Percentiles rank a stretch among this genome's conserved stretches.
phyloP scores from a whole-genome alignment of 2,113 vertebrate genomes.

The Entomyzon cyanotis region DNA sequence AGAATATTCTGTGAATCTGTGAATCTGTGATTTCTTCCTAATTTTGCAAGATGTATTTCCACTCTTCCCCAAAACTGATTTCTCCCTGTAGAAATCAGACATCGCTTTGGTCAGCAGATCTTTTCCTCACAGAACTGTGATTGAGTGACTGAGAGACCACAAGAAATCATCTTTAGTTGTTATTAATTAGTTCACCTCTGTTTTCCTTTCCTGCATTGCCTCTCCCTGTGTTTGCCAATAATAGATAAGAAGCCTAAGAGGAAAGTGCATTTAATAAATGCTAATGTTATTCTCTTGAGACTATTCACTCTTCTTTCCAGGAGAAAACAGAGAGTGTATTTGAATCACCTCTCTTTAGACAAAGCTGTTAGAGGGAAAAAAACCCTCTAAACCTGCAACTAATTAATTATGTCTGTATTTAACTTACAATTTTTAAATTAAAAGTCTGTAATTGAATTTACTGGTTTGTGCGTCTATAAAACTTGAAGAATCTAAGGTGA shows the following conservation, averaged over 20 bases:
- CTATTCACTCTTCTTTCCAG: background rate
- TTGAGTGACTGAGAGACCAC: background rate
- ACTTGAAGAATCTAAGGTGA: background rate
- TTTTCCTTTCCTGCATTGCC: background rate
- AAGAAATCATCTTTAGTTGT: background rate
- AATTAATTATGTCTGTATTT: background rate
- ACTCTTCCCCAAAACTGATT: background rate
- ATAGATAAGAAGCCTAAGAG: background rate
- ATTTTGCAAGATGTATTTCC: background rate
- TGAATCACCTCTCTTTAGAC: background rate
- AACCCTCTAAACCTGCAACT: accelerated
- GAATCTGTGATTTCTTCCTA: background rate
- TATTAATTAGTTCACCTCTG: background rate
- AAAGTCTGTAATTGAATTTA: background rate
- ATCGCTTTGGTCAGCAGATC: background rate
- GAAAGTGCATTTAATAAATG: background rate
- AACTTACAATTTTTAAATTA: accelerated
- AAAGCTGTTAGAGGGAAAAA: background rate
- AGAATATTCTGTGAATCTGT: background rate
- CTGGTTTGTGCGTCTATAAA: background rate
- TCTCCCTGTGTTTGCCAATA: background rate
- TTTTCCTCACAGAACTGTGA: background rate
- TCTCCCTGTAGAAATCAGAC: background rate
- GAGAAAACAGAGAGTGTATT: background rate
- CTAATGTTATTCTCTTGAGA: background rate